phyloP scores from a whole-genome alignment of 1,140 invertebrate genomes.

The Trichogramma pretiosum region DNA sequence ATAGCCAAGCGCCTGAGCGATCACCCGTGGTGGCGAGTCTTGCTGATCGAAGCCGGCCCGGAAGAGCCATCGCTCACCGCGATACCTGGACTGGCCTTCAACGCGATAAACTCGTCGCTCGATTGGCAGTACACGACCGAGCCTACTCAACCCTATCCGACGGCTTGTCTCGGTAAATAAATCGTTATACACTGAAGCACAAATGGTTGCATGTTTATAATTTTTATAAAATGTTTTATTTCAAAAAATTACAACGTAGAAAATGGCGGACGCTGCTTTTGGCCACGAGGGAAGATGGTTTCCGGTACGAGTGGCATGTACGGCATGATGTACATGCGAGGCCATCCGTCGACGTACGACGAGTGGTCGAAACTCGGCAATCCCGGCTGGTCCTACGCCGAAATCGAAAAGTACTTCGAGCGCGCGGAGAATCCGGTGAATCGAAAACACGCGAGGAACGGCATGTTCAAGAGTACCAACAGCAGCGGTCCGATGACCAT shows the following conservation, averaged over 20 bases:
- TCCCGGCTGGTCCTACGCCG: slow-evolving; percentile 75
- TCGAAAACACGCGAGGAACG: slow-evolving; percentile 26
- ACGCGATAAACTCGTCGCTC: slow-evolving; percentile 46
- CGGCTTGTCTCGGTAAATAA: slow-evolving; percentile 41
- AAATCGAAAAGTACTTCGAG: slow-evolving; percentile 56
- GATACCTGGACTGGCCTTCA: slow-evolving; percentile 56
- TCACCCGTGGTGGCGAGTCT: slow-evolving; percentile 38
- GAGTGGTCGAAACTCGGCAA: slow-evolving; percentile 68
- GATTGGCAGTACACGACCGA: slow-evolving; percentile 55
- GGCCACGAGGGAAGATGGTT: slow-evolving; percentile 68
- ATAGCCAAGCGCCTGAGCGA: slow-evolving; percentile 50
- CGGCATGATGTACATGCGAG: slow-evolving; percentile 71
- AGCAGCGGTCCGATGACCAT: slow-evolving; percentile 38
- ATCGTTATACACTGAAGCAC: too few relatives aligned
- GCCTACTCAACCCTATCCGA: slow-evolving; percentile 46
- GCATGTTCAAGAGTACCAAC: slow-evolving; percentile 18
- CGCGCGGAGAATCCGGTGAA: slow-evolving; percentile 36
- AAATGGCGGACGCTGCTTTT: slow-evolving; percentile 55
- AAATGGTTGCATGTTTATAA: too few relatives aligned
- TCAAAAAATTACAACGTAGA: too few relatives aligned
- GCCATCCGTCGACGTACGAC: slow-evolving; percentile 66
- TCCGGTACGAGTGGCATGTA: slow-evolving; percentile 63
- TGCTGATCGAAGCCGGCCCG: slow-evolving; percentile 63
- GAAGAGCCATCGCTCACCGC: slow-evolving; percentile 63
- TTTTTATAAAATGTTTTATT: too few relatives aligned